A percentile compares a stretch with the other conserved stretches of the same genome.
phyloP scores from a whole-genome alignment of 2,797 vertebrate species.

The Pogonophryne albipinna region DNA sequence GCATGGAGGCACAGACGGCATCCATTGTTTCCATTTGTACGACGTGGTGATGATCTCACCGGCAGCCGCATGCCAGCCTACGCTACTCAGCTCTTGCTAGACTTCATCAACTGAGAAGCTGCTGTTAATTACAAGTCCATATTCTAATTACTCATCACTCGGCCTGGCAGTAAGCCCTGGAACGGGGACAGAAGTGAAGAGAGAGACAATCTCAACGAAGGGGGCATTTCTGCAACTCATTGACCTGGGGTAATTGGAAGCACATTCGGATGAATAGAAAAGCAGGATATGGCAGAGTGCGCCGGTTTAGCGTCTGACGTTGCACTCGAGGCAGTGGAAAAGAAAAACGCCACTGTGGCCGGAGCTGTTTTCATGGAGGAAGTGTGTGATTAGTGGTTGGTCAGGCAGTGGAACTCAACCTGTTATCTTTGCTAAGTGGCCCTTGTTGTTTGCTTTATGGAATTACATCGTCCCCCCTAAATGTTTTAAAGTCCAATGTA shows the following conservation, averaged over 20 bases:
- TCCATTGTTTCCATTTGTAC: conserved; percentile 72
- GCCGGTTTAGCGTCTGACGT: conserved; percentile 37
- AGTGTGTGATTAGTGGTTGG: conserved; percentile 71
- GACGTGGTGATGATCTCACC: conserved; percentile 70
- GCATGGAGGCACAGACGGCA: conserved; percentile 60
- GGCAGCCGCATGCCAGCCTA: conserved; percentile 56
- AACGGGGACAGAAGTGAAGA: conserved; percentile 43
- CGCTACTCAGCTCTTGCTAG: conserved; percentile 41
- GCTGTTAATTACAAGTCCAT: conserved; percentile 82
- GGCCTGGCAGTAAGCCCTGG: conserved; percentile 18
- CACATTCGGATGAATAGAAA: conserved; percentile 56
- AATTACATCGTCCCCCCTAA: conserved; percentile 12
- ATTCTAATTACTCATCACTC: conserved; percentile 77
- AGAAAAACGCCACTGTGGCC: conserved; percentile 28
- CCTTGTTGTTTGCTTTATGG: conserved; percentile 42
- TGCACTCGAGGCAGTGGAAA: conserved; percentile 20
- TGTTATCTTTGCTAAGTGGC: conserved; percentile 69
- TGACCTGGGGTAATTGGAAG: conserved; percentile 67
- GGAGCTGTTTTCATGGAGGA: conserved; percentile 60
- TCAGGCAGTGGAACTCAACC: conserved; percentile 42
- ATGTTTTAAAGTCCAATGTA: conserved; percentile 3
- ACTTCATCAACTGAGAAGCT: conserved; percentile 78
- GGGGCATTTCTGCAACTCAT: conserved; percentile 46
- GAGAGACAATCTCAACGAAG: conserved; percentile 38
- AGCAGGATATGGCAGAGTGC: conserved; percentile 62